Percentiles rank a stretch among this genome's conserved stretches.
Conservation (phyloP, 2,888 invertebrate species). For the Ametastegia equiseti region DNA sequence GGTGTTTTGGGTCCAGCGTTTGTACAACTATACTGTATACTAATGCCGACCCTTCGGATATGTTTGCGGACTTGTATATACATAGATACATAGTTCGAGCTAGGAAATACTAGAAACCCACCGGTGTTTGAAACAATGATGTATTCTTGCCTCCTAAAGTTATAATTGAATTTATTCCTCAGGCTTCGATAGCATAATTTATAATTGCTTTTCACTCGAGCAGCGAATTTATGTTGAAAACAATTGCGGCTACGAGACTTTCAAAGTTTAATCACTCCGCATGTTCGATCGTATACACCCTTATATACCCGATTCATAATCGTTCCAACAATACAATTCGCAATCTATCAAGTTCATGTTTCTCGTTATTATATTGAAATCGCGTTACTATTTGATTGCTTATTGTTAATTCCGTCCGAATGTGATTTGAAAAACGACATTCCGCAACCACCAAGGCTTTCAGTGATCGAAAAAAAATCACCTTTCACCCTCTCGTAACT, state of each 20-base stretch:
- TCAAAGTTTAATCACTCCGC: conserved; percentile 16
- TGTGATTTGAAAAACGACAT: neutral
- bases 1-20: conserved; percentile 66
- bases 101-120: conserved; percentile 6
- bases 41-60: conserved; percentile 31
- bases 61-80: conserved; percentile 25
- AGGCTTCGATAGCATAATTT: conserved; percentile 28
- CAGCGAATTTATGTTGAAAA: conserved; percentile 12
- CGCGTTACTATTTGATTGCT: neutral
- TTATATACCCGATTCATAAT: neutral
- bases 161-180: conserved; percentile 42
- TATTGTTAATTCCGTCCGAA: too few relatives aligned
- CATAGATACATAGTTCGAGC: too few relatives aligned
- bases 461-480: neutral
- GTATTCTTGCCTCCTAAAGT: neutral
- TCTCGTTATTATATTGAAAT: neutral
- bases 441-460: neutral
- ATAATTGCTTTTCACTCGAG: conserved; percentile 39
- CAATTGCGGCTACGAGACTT: conserved; percentile 18
- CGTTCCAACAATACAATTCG: neutral
- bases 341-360: conserved; percentile 25
- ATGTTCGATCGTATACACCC: neutral
- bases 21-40: conserved; percentile 50
- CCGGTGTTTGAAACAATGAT: conserved; percentile 36
- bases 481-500: neutral